Conservation (phyloP, 1,140 invertebrate genomes). For the Drusus annulatus region DNA sequence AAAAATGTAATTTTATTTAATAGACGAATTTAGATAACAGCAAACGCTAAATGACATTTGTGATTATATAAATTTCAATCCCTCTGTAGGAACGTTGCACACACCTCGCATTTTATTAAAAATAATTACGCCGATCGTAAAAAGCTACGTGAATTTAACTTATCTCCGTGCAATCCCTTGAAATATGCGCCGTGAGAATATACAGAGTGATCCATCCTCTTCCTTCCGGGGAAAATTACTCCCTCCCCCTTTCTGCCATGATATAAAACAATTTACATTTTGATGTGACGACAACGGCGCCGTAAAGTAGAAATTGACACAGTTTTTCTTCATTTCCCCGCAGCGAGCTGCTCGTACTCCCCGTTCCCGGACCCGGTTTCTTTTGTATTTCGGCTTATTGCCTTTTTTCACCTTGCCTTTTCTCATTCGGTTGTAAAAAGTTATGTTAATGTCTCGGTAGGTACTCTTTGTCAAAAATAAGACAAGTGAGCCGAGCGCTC, state of each 20-base stretch:
- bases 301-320: constrained; percentile 59
- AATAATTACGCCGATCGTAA: constrained; percentile 29
- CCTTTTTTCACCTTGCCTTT: constrained; percentile 43
- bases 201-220: neutral
- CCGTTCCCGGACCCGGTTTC: constrained; percentile 27
- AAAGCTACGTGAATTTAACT: constrained; percentile 29
- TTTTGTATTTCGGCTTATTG: constrained; percentile 44
- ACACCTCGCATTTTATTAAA: constrained; percentile 18
- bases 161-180: constrained; percentile 31
- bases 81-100: neutral
- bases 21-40: too few relatives aligned
- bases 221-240: neutral
- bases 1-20: too few relatives aligned
- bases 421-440: constrained; percentile 40
- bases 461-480: constrained; percentile 33
- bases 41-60: too few relatives aligned
- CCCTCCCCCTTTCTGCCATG: constrained; percentile 21
- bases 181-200: constrained; percentile 39
- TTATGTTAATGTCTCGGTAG: constrained; percentile 39
- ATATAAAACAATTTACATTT: constrained; percentile 59
- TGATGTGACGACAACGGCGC: constrained; percentile 54
- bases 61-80: neutral
- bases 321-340: constrained; percentile 54
- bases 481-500: neutral
- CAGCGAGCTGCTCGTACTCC: constrained; percentile 17